A percentile compares a stretch with the other conserved stretches of the same genome.
Evolutionary conservation across 2,113 vertebrate genomes (phyloP).

Genomic region (Gymnarchus niloticus): DNA sequence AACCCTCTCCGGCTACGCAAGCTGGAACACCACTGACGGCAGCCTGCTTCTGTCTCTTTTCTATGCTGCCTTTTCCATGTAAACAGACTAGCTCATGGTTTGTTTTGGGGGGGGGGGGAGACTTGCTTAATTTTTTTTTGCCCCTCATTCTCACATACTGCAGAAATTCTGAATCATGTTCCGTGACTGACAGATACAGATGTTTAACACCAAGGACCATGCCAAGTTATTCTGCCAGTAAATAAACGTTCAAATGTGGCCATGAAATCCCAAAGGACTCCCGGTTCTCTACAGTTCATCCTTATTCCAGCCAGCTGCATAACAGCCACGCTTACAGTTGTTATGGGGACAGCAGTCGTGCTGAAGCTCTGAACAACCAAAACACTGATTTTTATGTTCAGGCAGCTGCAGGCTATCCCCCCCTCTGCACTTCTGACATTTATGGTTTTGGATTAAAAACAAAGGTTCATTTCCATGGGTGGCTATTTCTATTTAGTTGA

Average conservation of each 20-base stretch:
- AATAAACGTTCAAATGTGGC: conserved; percentile 45
- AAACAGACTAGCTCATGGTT: conserved; percentile 46
- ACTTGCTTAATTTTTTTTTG: conserved; percentile 35
- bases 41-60: conserved; percentile 37
- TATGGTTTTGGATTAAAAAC: not conserved
- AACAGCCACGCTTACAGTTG: not conserved
- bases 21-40: conserved; percentile 79
- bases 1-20: conserved; percentile 87
- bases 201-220: conserved; percentile 54
- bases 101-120: conserved; percentile 40
- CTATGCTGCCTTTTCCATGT: conserved; percentile 22
- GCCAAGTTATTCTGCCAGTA: conserved; percentile 62
- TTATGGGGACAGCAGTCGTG: not conserved
- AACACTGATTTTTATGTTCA: not conserved
- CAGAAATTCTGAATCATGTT: conserved; percentile 53
- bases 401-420: not conserved
- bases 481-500: not conserved
- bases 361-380: not conserved
- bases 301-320: not conserved
- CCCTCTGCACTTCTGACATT: not conserved
- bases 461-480: not conserved
- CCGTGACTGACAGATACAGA: conserved; percentile 40
- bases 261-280: conserved; percentile 51
- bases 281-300: not conserved
- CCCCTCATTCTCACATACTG: conserved; percentile 57